Conservation (phyloP, 2,797 vertebrate genomes). For the Dendrocincla fuliginosa region DNA sequence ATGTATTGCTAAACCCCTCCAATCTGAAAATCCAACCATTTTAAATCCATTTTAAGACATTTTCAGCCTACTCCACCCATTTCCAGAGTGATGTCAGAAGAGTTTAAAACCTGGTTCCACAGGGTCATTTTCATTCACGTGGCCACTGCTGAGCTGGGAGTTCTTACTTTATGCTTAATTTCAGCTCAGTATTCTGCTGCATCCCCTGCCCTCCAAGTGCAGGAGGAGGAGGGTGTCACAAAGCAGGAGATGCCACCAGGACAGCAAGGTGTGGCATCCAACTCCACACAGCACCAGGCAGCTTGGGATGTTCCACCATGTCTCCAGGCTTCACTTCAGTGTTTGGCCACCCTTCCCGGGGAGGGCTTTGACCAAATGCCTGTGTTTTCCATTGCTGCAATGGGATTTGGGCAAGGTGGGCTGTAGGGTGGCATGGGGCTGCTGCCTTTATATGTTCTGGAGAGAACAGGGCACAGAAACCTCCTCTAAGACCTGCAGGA, state of each 20-base stretch:
- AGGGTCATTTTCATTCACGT: neutral
- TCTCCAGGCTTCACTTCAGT: fast-evolving
- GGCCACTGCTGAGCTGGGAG: neutral
- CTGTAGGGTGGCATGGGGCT: neutral
- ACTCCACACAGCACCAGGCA: neutral
- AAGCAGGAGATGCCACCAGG: neutral
- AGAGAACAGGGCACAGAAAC: neutral
- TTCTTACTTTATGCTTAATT: neutral
- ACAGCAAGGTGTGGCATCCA: neutral
- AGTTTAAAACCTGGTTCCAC: neutral
- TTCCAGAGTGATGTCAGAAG: neutral
- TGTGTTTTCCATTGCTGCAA: neutral
- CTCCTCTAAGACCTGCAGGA: neutral
- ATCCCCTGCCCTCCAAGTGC: neutral
- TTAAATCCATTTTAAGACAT: neutral
- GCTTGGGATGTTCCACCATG: neutral
- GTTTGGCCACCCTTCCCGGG: neutral
- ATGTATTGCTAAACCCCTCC: fast-evolving
- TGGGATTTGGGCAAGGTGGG: neutral
- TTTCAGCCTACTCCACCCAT: neutral
- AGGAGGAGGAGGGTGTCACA: neutral
- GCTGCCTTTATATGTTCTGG: fast-evolving
- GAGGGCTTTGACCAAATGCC: neutral
- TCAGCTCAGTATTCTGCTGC: neutral
- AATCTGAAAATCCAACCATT: neutral